A percentile compares a stretch with the other conserved stretches of the same genome.
phyloP scores from a whole-genome alignment of 2,888 invertebrate species.

The Strigamia transsilvanica region DNA sequence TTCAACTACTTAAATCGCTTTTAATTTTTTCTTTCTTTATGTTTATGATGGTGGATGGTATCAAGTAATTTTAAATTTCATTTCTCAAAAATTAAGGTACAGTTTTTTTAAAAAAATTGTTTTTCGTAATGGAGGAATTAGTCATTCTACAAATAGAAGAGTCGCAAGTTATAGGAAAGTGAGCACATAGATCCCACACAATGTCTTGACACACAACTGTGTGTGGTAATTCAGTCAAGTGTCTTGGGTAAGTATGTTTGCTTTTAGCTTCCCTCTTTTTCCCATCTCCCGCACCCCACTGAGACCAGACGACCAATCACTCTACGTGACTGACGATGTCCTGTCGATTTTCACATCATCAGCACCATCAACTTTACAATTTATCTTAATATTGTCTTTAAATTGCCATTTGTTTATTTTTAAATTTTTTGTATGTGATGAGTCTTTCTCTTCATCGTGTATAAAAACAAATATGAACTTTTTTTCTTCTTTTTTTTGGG shows the following conservation, averaged over 20 bases:
- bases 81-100: background rate
- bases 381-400: constrained; percentile 7
- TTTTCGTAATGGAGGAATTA: background rate
- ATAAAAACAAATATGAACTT: background rate
- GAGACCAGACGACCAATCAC: constrained; percentile 41
- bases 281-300: constrained; percentile 7
- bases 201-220: constrained; percentile 28
- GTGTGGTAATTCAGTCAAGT: constrained; percentile 42
- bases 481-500: background rate
- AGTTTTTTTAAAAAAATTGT: background rate
- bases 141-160: constrained; percentile 20
- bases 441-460: background rate
- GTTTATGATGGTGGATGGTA: background rate
- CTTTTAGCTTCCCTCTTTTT: constrained; percentile 30
- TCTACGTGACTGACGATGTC: constrained; percentile 35
- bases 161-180: constrained; percentile 23
- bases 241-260: constrained; percentile 28
- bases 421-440: background rate
- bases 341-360: constrained; percentile 42
- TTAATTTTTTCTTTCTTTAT: background rate
- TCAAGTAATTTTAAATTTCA: background rate
- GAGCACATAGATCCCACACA: constrained; percentile 31
- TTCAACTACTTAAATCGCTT: constrained; percentile 1
- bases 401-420: background rate
- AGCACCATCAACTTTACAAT: constrained; percentile 24